Evolutionary conservation across 2,888 invertebrate species (phyloP).

Genomic region (Amphimallon solstitiale): DNA sequence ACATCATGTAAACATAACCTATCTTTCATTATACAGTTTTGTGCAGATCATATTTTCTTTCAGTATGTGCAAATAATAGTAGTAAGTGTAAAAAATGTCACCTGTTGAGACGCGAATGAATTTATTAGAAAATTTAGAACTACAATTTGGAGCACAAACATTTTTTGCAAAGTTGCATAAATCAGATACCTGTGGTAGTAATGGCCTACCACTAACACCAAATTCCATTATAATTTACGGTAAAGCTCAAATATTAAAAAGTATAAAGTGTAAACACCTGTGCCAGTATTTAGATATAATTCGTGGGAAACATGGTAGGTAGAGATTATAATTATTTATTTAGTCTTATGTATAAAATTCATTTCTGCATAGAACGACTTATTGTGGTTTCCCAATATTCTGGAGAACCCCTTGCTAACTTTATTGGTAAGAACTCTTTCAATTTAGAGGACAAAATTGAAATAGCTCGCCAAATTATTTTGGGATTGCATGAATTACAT

Average conservation of each 20-base stretch:
- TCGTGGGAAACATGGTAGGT: slow-evolving; percentile 90
- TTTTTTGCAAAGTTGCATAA: slow-evolving; percentile 92
- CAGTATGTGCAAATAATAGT: not conserved
- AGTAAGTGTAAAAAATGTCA: not conserved
- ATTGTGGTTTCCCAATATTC: slow-evolving; percentile 85
- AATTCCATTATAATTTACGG: slow-evolving; percentile 96
- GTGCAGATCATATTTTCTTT: no score
- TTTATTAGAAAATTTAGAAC: slow-evolving; percentile 63
- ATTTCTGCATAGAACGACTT: slow-evolving; percentile 73
- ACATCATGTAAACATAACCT: no score
- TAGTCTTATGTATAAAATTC: not conserved
- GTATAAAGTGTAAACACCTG: slow-evolving; percentile 81
- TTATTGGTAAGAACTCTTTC: slow-evolving; percentile 63
- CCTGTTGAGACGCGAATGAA: not conserved
- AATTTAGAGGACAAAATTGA: slow-evolving; percentile 68
- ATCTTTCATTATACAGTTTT: no score
- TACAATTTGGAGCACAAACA: slow-evolving; percentile 85
- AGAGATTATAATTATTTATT: not conserved
- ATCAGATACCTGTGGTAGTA: slow-evolving; percentile 91
- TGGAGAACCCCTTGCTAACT: slow-evolving; percentile 70
- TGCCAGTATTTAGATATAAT: slow-evolving; percentile 92
- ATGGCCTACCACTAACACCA: slow-evolving; percentile 95
- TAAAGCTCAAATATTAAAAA: slow-evolving; percentile 83
- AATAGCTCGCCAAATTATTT: slow-evolving; percentile 78
- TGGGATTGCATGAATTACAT: slow-evolving; percentile 79